Base-by-base conservation (phyloP, 2,113 vertebrate species). In the Picathartes gymnocephalus region DNA sequence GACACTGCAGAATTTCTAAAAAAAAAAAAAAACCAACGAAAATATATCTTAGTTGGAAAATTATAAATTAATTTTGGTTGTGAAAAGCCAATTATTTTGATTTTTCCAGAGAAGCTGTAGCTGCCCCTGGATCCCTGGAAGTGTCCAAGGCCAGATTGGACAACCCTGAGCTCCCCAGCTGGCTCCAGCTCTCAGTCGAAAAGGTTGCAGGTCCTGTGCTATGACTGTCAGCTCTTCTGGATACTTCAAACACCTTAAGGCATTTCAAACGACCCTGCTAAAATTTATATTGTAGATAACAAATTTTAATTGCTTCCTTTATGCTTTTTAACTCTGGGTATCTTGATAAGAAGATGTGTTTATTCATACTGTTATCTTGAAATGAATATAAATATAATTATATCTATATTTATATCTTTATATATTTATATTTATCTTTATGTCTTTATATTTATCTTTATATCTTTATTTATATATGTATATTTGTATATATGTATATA, bases 11-110 rank as follows among this genome's bases (percentile, higher is more conserved):
- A 5, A 3, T 28, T 74, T 60, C 56, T 77, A 45, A 39, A 39
- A 4, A 42, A 71, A 56, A 48, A 44, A 13, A 31, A 51, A 27
- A 11, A 15, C 2, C 7, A 1, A 17, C 4, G 1, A 3, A 60
- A 53, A 37, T 18, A 15, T 14, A 37, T 28, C 13, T 61, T 27
- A 20, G 27, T 1, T 33, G 6, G 33, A 72, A 88, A 94, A 74
- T 3, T 4, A 2, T 2, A 30, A 35, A 11, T 33, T 64, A 21
- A 65, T 56, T 57, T 53, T 39, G 18, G 3, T 37, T 53, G 19
- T 70, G 54, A 24, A 71, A 54, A 85, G 13, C 20, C 20, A 50
- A 15, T 66, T 33, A 39, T 45, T 60, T 31, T 45, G 39, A 51
- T 60, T 66, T 44, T 2, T 5, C 50, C 33, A 53, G 28, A 15